Conservation (phyloP, 2,113 vertebrate genomes). For the Pontoporia blainvillei region DNA sequence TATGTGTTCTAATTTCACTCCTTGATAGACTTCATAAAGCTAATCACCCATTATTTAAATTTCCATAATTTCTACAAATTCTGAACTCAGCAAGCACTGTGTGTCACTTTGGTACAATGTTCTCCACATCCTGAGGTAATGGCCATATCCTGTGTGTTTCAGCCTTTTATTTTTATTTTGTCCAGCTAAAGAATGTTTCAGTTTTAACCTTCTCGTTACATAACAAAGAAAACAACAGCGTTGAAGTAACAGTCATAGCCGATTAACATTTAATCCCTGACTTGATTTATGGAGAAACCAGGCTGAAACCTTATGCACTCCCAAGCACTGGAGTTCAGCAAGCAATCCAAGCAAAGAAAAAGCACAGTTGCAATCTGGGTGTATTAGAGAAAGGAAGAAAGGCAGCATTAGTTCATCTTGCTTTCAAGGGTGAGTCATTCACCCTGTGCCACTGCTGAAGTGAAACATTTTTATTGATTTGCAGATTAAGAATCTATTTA, state of each 20-base stretch:
- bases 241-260: constrained; percentile 13
- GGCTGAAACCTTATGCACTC: constrained; percentile 32
- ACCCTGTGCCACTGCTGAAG: constrained; percentile 55
- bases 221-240: neutral
- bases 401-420: constrained; percentile 38
- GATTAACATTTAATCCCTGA: neutral
- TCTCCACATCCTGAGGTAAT: neutral
- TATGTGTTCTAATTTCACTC: neutral
- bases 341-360: constrained; percentile 45
- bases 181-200: neutral
- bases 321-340: neutral
- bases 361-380: constrained; percentile 12
- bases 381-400: constrained; percentile 48
- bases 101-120: neutral
- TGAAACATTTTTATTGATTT: constrained; percentile 79
- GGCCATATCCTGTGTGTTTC: neutral
- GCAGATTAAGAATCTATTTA: constrained; percentile 78
- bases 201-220: constrained; percentile 20
- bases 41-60: neutral
- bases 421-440: constrained; percentile 73
- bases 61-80: neutral
- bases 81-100: neutral
- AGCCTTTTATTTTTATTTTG: neutral
- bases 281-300: constrained; percentile 30
- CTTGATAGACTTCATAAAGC: neutral